Evolutionary conservation across 2,888 invertebrate genomes (phyloP), one percentile per base, ranked within the genome.

Genomic region (Oeneis ivallda): DNA sequence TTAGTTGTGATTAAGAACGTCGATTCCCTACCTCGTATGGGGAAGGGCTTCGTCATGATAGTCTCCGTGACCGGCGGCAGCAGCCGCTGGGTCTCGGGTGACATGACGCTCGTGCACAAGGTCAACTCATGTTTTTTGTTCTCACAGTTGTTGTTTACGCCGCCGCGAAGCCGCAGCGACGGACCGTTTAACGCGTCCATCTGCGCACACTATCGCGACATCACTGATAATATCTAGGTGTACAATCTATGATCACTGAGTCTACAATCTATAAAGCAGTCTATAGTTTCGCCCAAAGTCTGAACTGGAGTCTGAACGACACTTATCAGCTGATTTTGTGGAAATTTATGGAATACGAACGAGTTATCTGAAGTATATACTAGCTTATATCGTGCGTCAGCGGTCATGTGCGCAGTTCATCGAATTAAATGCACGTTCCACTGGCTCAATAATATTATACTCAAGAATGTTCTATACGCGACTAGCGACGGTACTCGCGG

Each of bases 41-140:
- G 97, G 87, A 97, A 97, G 68, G 97, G 97, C 92, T 97, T 97
- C 52, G 97, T 97, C 93, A 96, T 96, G 61, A 97, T 96, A 54
- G 97, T 97, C 82, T 96, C 96, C 67, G 96, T 94, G 10, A 95
- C 96, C 60, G 96, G 96, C 67, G 96, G 96, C 79, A 95, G 83
- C 71, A 95, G 92, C 78, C 94, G 89, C 80, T 94, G 93, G 9
- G 93, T 94, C 81, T 94, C 94, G 66, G 93, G 92, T 17, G 95
- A 95, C 95, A 95, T 95, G 8, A 92, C 94, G 88, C 94, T 95
- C n/a, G 95, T 94, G 79, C 95, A 94, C 78, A 92, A 83, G 76
- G 93, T 87, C 75, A 93, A 91, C 76, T 93, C 93, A 78, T 93
- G 90, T 77, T 89, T 87, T 77, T 86, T 87, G 74, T 77, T 80